A percentile compares a stretch with the other conserved stretches of the same genome.
Conservation (phyloP, 2,797 vertebrate species). For the Salmo trutta region DNA sequence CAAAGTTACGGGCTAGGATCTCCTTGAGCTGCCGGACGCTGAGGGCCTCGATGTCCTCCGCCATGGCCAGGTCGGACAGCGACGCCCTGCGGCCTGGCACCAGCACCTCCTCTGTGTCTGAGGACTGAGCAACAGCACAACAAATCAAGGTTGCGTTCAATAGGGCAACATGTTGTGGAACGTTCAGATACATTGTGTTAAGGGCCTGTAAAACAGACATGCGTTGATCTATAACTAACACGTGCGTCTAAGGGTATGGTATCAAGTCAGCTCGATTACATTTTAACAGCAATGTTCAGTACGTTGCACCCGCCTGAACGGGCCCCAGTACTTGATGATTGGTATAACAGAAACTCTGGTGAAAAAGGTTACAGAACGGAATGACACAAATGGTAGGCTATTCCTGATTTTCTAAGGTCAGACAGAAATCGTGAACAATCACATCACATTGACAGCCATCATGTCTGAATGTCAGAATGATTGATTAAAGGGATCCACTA, state of each 20-base stretch:
- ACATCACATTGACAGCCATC: background rate
- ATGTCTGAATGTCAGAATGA: background rate
- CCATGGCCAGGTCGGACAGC: constrained; percentile 82
- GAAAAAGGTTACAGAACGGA: background rate
- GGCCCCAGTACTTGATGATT: background rate
- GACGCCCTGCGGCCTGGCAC: constrained; percentile 85
- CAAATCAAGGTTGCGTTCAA: background rate
- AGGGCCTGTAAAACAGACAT: too few relatives aligned
- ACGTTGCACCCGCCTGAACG: background rate
- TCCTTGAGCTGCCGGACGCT: constrained; percentile 94
- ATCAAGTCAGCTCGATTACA: background rate
- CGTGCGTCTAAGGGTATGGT: background rate
- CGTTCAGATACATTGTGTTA: too few relatives aligned
- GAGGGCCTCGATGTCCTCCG: constrained; percentile 84
- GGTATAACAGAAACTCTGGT: background rate
- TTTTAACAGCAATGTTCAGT: background rate
- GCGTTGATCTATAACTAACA: too few relatives aligned
- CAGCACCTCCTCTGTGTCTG: constrained; percentile 82
- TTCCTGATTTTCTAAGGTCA: background rate
- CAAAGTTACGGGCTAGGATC: constrained; percentile 94
- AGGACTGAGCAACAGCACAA: constrained; percentile 63
- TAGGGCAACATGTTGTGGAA: background rate
- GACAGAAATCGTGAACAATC: background rate
- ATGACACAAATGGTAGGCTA: background rate
- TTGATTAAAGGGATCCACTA: background rate